Percentiles rank a stretch among this genome's conserved stretches.
phyloP scores from a whole-genome alignment of 2,797 vertebrate species.

The Argyrosomus regius region DNA sequence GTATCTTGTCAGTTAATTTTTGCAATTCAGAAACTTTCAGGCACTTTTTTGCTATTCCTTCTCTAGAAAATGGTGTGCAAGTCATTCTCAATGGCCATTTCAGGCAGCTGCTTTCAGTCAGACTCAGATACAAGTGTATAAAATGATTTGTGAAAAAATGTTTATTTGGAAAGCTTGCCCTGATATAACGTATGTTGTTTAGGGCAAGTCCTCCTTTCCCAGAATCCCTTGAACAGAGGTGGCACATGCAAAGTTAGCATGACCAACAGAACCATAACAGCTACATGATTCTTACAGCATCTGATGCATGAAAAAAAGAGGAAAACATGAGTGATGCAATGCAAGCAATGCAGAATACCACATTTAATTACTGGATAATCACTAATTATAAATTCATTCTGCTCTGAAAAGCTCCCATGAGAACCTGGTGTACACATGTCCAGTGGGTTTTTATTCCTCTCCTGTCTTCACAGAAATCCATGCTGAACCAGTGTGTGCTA shows the following conservation, averaged over 20 bases:
- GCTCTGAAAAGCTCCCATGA: slow-evolving; percentile 50
- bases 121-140: not conserved
- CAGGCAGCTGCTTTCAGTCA: not conserved
- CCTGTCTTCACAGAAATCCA: slow-evolving; percentile 54
- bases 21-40: not conserved
- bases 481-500: slow-evolving; percentile 53
- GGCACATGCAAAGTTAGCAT: too few relatives aligned
- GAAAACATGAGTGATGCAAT: slow-evolving; percentile 12
- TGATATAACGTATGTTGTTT: not conserved
- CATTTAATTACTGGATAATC: slow-evolving; percentile 64
- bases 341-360: slow-evolving; percentile 23
- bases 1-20: not conserved
- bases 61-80: not conserved
- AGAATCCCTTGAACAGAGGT: not conserved
- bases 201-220: not conserved
- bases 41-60: not conserved
- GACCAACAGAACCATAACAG: not conserved
- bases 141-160: not conserved
- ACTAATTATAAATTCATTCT: not conserved
- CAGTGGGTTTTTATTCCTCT: slow-evolving; percentile 56
- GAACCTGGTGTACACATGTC: slow-evolving; percentile 48
- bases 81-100: not conserved
- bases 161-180: slow-evolving; percentile 5
- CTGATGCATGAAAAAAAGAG: slow-evolving; percentile 12
- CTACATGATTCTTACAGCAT: not conserved